Evolutionary conservation across 2,888 invertebrate species (phyloP), one percentile per base, ranked within the genome.

Genomic region (Gerris lacustris): DNA sequence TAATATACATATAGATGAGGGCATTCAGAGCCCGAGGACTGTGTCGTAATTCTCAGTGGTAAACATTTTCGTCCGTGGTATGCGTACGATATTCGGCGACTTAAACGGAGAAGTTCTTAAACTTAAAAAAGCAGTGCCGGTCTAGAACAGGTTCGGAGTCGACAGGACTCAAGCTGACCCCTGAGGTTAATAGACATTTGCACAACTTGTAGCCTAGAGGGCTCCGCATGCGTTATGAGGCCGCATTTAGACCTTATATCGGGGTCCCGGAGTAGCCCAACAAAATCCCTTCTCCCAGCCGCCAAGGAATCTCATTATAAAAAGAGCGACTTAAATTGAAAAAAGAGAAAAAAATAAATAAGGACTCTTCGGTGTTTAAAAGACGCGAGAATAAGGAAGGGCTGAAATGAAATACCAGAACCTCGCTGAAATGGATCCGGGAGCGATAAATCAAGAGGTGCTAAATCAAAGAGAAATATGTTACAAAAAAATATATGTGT

Each of bases 141-240:
- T 9, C 9, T 15, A 15, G 15, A 15, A 55, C 55, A 15, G 15
- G 9, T 55, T 55, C 31, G 31, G 31, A 31, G 31, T 31, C 31
- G 31, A 31, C 31, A 31, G 31, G 31, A 31, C 31, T 31, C 31
- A 31, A 31, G 31, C 31, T 55, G 55, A 55, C 55, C 55, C 15
- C 55, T 11, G 55, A 55, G 55, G 55, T 55, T 55, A 55, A 55
- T 55, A 55, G 55, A 55, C 55, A 55, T 55, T 55, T 55, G 55
- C 55, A 55, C 55, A 55, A 55, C 55, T 55, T 11, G 9, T 15
- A 9, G 11, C 55, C 55, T 31, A 31, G 31, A 31, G 55, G 15
- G 55, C 55, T 55, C 55, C 55, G 55, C 15, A 55, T 55, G 55
- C 55, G 55, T 55, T 55, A 15, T 55, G 5, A 15, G 15, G 15